Conservation (phyloP, 2,797 vertebrate species). For the Crenuchus spilurus region DNA sequence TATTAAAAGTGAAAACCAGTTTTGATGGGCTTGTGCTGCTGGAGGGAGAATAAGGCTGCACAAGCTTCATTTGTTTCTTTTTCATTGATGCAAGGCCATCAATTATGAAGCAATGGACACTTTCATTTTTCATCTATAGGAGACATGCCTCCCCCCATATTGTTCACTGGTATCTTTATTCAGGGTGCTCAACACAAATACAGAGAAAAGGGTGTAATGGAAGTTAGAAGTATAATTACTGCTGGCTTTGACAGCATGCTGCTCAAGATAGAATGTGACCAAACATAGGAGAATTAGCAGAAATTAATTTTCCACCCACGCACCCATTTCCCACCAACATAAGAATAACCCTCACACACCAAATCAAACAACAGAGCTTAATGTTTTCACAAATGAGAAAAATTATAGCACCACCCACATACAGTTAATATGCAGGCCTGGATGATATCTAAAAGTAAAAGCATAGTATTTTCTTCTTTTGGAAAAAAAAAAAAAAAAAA, state of each 20-base stretch:
- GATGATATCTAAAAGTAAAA: no score
- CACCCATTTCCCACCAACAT: not conserved
- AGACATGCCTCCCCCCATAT: no score
- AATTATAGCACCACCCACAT: conserved; percentile 5
- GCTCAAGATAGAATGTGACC: not conserved
- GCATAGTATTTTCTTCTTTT: no score
- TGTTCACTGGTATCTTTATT: not conserved
- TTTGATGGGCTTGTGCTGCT: conserved; percentile 2
- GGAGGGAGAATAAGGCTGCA: not conserved
- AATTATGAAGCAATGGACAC: not conserved
- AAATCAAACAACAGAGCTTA: no score
- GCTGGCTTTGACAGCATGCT: not conserved
- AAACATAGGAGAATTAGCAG: not conserved
- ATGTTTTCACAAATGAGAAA: not conserved
- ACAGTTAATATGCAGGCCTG: not conserved
- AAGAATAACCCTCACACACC: not conserved
- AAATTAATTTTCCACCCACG: not conserved
- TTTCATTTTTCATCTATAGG: not conserved
- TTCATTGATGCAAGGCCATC: not conserved
- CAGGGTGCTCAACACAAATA: not conserved
- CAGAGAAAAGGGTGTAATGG: no score
- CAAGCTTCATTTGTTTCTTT: not conserved
- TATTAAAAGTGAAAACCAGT: conserved; percentile 18
- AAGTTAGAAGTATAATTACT: no score
- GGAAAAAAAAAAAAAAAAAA: no score